Percentiles rank a stretch among this genome's conserved stretches.
Conservation (phyloP, 2,888 invertebrate genomes). For the Heliconius ethilla region DNA sequence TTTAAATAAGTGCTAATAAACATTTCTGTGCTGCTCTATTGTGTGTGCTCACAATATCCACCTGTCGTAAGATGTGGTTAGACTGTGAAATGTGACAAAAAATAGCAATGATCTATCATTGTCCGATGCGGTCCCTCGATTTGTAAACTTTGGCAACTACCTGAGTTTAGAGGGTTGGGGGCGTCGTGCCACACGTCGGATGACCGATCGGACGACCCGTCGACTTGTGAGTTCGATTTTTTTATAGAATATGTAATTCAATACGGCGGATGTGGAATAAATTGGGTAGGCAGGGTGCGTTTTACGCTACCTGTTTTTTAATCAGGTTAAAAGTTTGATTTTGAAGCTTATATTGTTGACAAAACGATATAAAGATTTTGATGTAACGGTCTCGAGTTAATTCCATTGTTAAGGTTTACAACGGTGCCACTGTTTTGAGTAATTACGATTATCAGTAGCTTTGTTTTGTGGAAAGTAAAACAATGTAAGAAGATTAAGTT, state of each 20-base stretch:
- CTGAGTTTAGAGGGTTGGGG: slow-evolving; percentile 70
- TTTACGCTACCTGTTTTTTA: slow-evolving; percentile 78
- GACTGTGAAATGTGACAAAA: slow-evolving; percentile 78
- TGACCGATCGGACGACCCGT: slow-evolving; percentile 70
- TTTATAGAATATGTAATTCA: slow-evolving; percentile 73
- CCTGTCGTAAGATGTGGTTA: slow-evolving; percentile 51
- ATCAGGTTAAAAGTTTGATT: slow-evolving; percentile 48
- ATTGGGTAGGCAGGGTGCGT: slow-evolving; percentile 80
- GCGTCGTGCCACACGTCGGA: slow-evolving; percentile 50
- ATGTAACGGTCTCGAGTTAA: slow-evolving; percentile 65
- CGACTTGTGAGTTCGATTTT: slow-evolving; percentile 72
- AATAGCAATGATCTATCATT: slow-evolving; percentile 75
- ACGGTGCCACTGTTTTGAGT: slow-evolving; percentile 65
- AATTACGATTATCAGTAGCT: slow-evolving; percentile 60
- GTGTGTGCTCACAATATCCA: slow-evolving; percentile 57
- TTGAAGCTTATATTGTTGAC: slow-evolving; percentile 52
- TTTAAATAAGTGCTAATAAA: slow-evolving; percentile 66
- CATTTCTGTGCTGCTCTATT: slow-evolving; percentile 77
- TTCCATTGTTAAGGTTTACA: slow-evolving; percentile 67
- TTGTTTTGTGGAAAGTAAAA: slow-evolving; percentile 32
- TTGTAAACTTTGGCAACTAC: slow-evolving; percentile 79
- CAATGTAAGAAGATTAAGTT: slow-evolving; percentile 30
- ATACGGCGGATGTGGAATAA: slow-evolving; percentile 80
- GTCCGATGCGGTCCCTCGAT: slow-evolving; percentile 63
- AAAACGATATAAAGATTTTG: slow-evolving; percentile 69